Conservation (phyloP, 2,113 vertebrate genomes). For the Phasianus colchicus region DNA sequence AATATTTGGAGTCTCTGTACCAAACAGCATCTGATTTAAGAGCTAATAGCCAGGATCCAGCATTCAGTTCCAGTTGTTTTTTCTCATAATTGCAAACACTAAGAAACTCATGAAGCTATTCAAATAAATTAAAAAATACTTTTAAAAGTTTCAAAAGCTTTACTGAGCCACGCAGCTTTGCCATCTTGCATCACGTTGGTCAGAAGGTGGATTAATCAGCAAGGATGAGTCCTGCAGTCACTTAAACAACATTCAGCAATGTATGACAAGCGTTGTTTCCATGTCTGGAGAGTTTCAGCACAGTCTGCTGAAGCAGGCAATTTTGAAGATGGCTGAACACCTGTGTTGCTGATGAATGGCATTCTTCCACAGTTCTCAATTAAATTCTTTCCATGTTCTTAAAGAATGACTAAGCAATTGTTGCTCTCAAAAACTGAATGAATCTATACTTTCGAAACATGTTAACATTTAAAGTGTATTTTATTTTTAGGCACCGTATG, state of each 20-base stretch:
- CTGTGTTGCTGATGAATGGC: conserved; percentile 46
- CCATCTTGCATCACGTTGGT: not conserved
- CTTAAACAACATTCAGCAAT: not conserved
- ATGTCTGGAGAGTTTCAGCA: not conserved
- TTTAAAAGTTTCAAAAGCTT: not conserved
- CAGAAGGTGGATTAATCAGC: not conserved
- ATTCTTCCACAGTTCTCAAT: conserved; percentile 13
- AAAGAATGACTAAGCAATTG: conserved; percentile 24
- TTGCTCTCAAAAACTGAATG: not conserved
- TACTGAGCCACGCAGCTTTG: not conserved
- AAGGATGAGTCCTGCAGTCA: not conserved
- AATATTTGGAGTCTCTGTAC: conserved; percentile 49
- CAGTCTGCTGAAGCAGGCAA: rapidly evolving
- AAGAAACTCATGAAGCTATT: not conserved
- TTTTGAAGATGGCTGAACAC: conserved; percentile 9
- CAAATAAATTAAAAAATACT: conserved; percentile 1
- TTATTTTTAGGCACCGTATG: conserved; percentile 34
- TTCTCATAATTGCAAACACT: not conserved
- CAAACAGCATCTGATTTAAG: conserved; percentile 50
- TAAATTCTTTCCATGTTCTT: not conserved
- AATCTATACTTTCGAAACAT: not conserved
- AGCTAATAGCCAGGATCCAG: conserved; percentile 6
- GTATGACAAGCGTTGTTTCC: not conserved
- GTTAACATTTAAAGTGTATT: not conserved
- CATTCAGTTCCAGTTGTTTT: not conserved